Evolutionary conservation across 1,140 invertebrate species (phyloP).

Genomic region (Formica exsecta): DNA sequence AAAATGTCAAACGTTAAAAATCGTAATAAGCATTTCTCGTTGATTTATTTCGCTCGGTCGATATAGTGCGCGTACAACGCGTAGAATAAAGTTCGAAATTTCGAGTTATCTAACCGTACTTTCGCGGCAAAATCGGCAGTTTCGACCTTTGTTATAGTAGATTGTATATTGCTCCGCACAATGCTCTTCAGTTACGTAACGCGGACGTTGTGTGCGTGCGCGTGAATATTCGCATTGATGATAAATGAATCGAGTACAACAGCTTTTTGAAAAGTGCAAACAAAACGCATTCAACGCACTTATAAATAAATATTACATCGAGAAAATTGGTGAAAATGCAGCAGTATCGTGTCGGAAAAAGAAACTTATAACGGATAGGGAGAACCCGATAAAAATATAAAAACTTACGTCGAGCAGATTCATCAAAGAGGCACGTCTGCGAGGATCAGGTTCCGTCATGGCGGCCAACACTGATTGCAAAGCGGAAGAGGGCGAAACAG

Average conservation of each 20-base stretch:
- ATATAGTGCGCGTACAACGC: conserved; percentile 10
- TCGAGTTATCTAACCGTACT: neutral
- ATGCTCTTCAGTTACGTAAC: conserved; percentile 32
- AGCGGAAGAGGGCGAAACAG: conserved; percentile 86
- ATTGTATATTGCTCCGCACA: conserved; percentile 21
- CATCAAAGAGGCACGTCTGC: conserved; percentile 87
- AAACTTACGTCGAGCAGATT: conserved; percentile 88
- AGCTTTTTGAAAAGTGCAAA: conserved; percentile 2
- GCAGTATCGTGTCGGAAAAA: neutral
- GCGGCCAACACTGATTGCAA: conserved; percentile 87
- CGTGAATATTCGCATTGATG: neutral
- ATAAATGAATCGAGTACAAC: neutral
- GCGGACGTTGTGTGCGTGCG: neutral
- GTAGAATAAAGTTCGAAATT: conserved; percentile 24
- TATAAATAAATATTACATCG: neutral
- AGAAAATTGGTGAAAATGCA: neutral
- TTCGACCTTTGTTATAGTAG: conserved; percentile 35
- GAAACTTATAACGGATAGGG: neutral
- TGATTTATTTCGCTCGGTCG: conserved; percentile 52
- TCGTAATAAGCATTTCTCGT: conserved; percentile 21
- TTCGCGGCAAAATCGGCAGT: conserved; percentile 20
- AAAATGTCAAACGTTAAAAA: conserved; percentile 38
- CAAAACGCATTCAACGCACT: neutral
- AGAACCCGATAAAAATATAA: neutral
- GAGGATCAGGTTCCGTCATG: conserved; percentile 87